phyloP scores from a whole-genome alignment of 2,113 vertebrate species.

The Rana temporaria region DNA sequence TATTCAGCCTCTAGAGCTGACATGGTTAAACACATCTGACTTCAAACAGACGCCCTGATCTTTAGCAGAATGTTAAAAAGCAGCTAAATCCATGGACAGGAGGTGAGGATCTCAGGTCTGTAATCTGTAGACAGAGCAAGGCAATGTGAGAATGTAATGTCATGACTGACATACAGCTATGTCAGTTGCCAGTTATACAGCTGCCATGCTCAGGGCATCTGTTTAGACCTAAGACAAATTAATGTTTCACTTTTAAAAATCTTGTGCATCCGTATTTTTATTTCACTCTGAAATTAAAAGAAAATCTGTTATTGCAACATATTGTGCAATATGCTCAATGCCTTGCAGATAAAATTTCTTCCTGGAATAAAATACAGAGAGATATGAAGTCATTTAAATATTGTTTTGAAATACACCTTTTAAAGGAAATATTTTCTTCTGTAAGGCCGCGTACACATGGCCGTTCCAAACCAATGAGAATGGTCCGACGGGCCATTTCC shows the following conservation, averaged over 20 bases:
- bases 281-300: constrained; percentile 50
- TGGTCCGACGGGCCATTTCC: too few species aligned
- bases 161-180: constrained; percentile 50
- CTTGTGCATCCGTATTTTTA: constrained; percentile 46
- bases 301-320: constrained; percentile 47
- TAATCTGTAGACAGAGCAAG: constrained; percentile 52
- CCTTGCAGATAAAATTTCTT: constrained; percentile 11
- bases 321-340: constrained; percentile 43
- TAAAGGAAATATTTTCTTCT: too few species aligned
- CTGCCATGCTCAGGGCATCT: constrained; percentile 54
- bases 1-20: constrained; percentile 11
- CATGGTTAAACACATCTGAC: constrained; percentile 41
- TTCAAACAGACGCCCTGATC: constrained; percentile 17
- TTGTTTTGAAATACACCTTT: too few species aligned
- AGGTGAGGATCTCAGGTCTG: constrained; percentile 54
- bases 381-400: too few species aligned
- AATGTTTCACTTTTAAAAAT: constrained; percentile 46
- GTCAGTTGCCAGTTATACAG: constrained; percentile 53
- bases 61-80: constrained; percentile 45
- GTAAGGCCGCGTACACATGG: too few species aligned
- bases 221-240: constrained; percentile 55
- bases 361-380: too few species aligned
- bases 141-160: constrained; percentile 57
- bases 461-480: too few species aligned
- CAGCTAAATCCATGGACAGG: constrained; percentile 48